Evolutionary conservation across 2,888 invertebrate genomes (phyloP).

Genomic region (Mallateleia sp.): DNA sequence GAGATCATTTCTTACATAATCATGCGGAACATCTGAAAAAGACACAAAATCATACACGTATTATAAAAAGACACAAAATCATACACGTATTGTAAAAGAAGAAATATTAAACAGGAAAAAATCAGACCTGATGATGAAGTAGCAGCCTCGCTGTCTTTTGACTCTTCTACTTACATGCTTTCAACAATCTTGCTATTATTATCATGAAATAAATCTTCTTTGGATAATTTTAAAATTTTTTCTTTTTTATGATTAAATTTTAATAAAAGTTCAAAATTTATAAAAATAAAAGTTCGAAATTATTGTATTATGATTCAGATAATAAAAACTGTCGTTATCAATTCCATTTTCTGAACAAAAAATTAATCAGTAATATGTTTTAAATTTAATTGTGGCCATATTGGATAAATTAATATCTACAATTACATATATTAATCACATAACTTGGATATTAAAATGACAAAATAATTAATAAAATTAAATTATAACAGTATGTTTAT

Average conservation of each 20-base stretch:
- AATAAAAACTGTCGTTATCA: too few relatives aligned
- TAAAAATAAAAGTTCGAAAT: too few relatives aligned
- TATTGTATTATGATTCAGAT: too few relatives aligned
- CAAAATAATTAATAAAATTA: too few relatives aligned
- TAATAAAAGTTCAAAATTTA: conserved; percentile 8
- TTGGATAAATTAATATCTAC: too few relatives aligned
- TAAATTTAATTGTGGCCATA: too few relatives aligned
- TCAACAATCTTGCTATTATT: background rate
- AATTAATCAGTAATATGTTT: too few relatives aligned
- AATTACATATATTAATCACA: too few relatives aligned
- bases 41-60: background rate
- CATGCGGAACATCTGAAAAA: conserved; percentile 20
- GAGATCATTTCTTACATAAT: conserved; percentile 1
- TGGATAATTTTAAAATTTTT: background rate
- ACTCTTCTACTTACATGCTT: background rate
- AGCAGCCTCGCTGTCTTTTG: background rate
- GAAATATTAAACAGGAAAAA: background rate
- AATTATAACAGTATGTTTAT: too few relatives aligned
- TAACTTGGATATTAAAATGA: too few relatives aligned
- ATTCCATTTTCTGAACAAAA: too few relatives aligned
- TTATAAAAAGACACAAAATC: too few relatives aligned
- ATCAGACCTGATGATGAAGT: conserved; percentile 7
- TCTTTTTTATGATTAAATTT: conserved; percentile 8
- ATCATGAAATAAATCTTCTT: conserved; percentile 3
- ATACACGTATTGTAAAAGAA: background rate